Evolutionary conservation across 1,140 invertebrate genomes (phyloP).

Genomic region (Drosophila sechellia): DNA sequence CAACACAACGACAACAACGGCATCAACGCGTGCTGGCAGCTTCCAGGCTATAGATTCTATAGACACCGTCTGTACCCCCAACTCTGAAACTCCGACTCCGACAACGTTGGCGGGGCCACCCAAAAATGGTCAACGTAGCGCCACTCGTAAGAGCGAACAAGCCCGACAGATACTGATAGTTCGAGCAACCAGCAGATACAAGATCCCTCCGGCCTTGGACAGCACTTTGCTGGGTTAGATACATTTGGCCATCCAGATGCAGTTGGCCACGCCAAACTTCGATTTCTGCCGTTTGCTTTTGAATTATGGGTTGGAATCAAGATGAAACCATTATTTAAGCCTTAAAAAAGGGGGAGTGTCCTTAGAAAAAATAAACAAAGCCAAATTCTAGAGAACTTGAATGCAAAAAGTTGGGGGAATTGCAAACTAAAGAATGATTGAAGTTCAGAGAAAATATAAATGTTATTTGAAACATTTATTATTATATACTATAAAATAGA

Average conservation of each 20-base stretch:
- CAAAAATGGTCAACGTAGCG: slow-evolving; percentile 79
- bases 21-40: slow-evolving; percentile 59
- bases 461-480: too few species aligned
- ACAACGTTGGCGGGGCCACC: slow-evolving; percentile 55
- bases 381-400: slow-evolving; percentile 12
- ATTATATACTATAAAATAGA: too few species aligned
- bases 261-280: slow-evolving; percentile 18
- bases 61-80: not conserved
- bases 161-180: slow-evolving; percentile 44
- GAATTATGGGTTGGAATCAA: slow-evolving; percentile 77
- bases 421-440: not conserved
- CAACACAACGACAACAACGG: slow-evolving; percentile 37
- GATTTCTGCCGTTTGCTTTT: slow-evolving; percentile 47
- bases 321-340: slow-evolving; percentile 76
- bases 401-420: slow-evolving; percentile 20
- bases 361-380: slow-evolving; percentile 36
- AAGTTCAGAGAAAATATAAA: not conserved
- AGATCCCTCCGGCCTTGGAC: slow-evolving; percentile 18
- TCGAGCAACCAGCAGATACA: slow-evolving; percentile 20
- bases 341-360: slow-evolving; percentile 43
- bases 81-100: not conserved
- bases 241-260: slow-evolving; percentile 17
- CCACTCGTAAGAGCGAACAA: slow-evolving; percentile 61
- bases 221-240: slow-evolving; percentile 11
- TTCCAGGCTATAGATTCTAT: slow-evolving; percentile 5